These are phyloP conservation scores for Pteronura brasiliensis DNA, from an alignment of 2,113 vertebrate species.

Conservation along the genomic window DNA sequence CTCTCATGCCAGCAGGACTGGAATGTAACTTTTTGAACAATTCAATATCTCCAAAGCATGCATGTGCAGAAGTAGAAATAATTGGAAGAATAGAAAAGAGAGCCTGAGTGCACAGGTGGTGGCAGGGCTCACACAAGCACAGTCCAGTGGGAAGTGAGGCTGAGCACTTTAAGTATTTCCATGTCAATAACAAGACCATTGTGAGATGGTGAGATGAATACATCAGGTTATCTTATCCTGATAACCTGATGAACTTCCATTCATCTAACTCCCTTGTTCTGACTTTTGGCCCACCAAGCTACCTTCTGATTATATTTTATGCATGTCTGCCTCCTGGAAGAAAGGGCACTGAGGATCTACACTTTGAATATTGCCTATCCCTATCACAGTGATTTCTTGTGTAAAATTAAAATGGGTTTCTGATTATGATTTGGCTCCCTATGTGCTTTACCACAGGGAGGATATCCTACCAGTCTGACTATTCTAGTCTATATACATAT, in stretches of 20 bases:
- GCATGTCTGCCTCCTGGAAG: not conserved
- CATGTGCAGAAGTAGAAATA: not conserved
- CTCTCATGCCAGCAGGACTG: not conserved
- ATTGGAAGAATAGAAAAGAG: not conserved
- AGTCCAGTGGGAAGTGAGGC: not conserved
- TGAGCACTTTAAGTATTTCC: not conserved
- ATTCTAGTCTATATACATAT: not conserved
- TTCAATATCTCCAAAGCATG: not conserved
- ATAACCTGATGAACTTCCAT: not conserved
- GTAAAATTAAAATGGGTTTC: conserved; percentile 21
- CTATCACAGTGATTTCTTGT: not conserved
- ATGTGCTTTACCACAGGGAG: not conserved
- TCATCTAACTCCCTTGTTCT: not conserved
- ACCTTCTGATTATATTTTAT: not conserved
- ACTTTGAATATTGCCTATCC: not conserved
- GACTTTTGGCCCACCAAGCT: not conserved
- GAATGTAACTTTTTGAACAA: not conserved
- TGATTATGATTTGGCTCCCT: conserved; percentile 18
- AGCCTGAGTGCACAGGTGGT: not conserved
- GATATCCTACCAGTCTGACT: not conserved
- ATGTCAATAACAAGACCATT: not conserved
- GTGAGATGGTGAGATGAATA: not conserved
- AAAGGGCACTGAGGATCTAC: not conserved
- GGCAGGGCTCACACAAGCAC: not conserved
- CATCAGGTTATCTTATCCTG: not conserved